Base-by-base conservation (phyloP, 1,140 invertebrate genomes). In the Thaumetopoea pityocampa region DNA sequence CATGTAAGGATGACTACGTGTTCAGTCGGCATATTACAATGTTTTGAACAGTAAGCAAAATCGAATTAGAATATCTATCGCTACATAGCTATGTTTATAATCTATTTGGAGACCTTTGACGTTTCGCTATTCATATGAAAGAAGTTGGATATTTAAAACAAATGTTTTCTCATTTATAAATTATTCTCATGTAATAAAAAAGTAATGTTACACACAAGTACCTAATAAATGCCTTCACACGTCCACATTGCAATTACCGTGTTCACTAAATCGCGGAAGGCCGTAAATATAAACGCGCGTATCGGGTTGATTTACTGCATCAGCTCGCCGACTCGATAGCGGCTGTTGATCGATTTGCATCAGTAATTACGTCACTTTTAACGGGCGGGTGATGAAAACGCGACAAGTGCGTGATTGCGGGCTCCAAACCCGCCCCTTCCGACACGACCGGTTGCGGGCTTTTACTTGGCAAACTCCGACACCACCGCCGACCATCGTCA, bases 311-410 rank as follows among this genome's bases (percentile, higher is more conserved):
- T 79, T 78, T 66, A 59, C 62, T 65, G 63, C 67, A 64, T 74
- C 66, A 81, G 68, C 67, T 72, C 67, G 63, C 59, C 61, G 60
- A 54, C 54, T 28, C 59, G 70, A 76, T 80, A 79, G 77, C 68
- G 74, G 73, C 59, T 57, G 58, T 57, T 69, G 68, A 80, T 79
- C 72, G 72, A 83, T 80, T 80, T 83, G 79, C 79, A 83, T 83
- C 67, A 57, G 57, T 83, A 83, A 83, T 83, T 72, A 70, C 72
- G 69, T 77, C 74, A 83, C 71, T 77, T 83, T 74, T 77, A 73
- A 62, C 70, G 51, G 51, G 61, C 67, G 74, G 69, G 76, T 79
- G 79, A 83, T 77, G 74, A 80, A 79, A 80, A 79, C 61, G 62
- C 67, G 72, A 79, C 73, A 76, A 73, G 76, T 77, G 64, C 65